phyloP scores from a whole-genome alignment of 2,888 invertebrate genomes.

The Tetranychus piercei region DNA sequence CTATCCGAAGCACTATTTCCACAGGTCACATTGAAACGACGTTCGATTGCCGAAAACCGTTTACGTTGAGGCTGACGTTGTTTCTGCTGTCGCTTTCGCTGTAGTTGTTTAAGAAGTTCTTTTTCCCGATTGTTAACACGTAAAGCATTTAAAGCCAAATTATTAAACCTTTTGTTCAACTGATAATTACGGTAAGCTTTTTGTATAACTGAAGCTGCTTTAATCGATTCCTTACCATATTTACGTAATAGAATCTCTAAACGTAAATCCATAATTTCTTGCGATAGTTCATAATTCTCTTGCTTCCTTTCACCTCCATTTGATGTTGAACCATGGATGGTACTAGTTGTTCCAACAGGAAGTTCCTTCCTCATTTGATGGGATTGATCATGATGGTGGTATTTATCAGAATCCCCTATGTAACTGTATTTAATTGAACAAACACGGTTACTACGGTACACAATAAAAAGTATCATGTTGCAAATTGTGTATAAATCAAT shows the following conservation, averaged over 20 bases:
- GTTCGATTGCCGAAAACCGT: not conserved
- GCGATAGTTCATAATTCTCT: slow-evolving; percentile 63
- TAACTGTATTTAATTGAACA: not conserved
- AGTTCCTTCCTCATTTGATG: not conserved
- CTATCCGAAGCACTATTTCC: not conserved
- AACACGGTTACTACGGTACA: not conserved
- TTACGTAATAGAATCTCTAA: slow-evolving; percentile 86
- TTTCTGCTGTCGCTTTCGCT: not conserved
- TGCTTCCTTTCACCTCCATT: slow-evolving; percentile 16
- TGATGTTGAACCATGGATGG: not conserved
- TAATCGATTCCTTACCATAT: slow-evolving; percentile 82
- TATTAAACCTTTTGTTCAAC: slow-evolving; percentile 64
- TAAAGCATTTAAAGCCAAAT: slow-evolving; percentile 15
- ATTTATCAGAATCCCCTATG: not conserved
- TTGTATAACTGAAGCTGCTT: slow-evolving; percentile 86
- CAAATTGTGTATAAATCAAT: not conserved
- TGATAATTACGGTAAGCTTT: slow-evolving; percentile 83
- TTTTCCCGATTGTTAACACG: not conserved
- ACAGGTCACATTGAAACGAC: not conserved
- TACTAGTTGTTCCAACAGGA: not conserved
- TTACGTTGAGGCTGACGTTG: slow-evolving; percentile 7
- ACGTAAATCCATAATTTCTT: slow-evolving; percentile 81
- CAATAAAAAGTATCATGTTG: not conserved
- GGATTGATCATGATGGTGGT: not conserved
- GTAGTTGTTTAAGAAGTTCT: not conserved